Evolutionary conservation across 2,113 vertebrate species (phyloP).

Genomic region (Atherinomorus stipes): DNA sequence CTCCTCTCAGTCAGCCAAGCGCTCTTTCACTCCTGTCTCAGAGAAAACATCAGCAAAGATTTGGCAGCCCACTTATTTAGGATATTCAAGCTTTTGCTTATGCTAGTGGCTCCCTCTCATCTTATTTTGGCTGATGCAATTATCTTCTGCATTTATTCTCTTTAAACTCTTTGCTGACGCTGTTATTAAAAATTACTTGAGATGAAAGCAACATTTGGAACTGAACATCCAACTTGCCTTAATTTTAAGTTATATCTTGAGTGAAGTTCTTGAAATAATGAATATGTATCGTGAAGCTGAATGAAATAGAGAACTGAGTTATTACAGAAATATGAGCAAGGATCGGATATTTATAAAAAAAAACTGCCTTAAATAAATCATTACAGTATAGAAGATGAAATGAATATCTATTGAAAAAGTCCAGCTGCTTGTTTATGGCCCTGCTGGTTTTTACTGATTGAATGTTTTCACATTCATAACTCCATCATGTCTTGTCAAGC

Average conservation of each 20-base stretch:
- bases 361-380: too few relatives aligned
- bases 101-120: constrained; percentile 13
- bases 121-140: constrained; percentile 11
- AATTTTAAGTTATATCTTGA: not conserved
- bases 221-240: not conserved
- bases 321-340: not conserved
- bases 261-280: not conserved
- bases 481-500: not conserved
- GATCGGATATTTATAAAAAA: not conserved
- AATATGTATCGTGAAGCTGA: not conserved
- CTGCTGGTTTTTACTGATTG: not conserved
- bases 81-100: constrained; percentile 47
- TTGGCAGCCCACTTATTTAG: constrained; percentile 58
- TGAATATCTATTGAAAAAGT: too few relatives aligned
- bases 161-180: constrained; percentile 1
- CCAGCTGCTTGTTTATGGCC: too few relatives aligned
- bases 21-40: constrained; percentile 62
- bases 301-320: not conserved
- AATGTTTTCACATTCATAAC: constrained; percentile 5
- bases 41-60: constrained; percentile 65
- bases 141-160: constrained; percentile 1
- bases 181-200: not conserved
- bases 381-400: too few relatives aligned
- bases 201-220: not conserved
- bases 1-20: constrained; percentile 55